Evolutionary conservation across 2,113 vertebrate species (phyloP).

Genomic region (Eptesicus fuscus): DNA sequence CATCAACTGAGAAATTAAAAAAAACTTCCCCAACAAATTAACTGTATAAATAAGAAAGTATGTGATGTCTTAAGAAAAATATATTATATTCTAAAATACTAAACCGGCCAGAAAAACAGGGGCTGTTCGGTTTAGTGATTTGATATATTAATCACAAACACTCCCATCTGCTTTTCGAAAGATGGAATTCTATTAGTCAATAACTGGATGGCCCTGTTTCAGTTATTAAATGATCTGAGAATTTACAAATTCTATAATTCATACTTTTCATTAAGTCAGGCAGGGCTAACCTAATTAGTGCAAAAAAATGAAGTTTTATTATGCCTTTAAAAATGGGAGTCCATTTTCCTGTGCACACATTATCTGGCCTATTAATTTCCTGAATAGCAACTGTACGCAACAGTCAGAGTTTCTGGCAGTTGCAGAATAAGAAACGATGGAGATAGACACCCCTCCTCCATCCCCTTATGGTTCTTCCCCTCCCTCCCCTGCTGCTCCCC

Average conservation of each 20-base stretch:
- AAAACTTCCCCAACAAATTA: neutral
- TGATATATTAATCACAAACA: neutral
- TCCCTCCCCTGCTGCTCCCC: no score
- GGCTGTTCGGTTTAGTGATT: neutral
- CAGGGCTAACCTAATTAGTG: constrained; percentile 12
- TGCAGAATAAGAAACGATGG: neutral
- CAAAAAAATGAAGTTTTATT: constrained; percentile 43
- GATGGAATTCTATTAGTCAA: neutral
- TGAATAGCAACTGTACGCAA: neutral
- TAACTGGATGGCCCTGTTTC: neutral
- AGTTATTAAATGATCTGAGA: neutral
- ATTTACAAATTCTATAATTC: constrained; percentile 35
- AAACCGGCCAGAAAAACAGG: neutral
- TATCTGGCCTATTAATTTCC: constrained; percentile 26
- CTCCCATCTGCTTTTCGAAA: neutral
- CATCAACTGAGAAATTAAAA: neutral
- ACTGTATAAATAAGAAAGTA: constrained; percentile 14
- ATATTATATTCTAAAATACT: constrained; percentile 26
- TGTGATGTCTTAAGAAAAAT: constrained; percentile 30
- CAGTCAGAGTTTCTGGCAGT: neutral
- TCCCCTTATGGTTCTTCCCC: no score
- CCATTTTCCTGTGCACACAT: neutral
- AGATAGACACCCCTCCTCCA: neutral
- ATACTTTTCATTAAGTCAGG: constrained; percentile 29
- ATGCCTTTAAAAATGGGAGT: neutral